Evolutionary conservation across 2,113 vertebrate genomes (phyloP).

Genomic region (Tyto alba): DNA sequence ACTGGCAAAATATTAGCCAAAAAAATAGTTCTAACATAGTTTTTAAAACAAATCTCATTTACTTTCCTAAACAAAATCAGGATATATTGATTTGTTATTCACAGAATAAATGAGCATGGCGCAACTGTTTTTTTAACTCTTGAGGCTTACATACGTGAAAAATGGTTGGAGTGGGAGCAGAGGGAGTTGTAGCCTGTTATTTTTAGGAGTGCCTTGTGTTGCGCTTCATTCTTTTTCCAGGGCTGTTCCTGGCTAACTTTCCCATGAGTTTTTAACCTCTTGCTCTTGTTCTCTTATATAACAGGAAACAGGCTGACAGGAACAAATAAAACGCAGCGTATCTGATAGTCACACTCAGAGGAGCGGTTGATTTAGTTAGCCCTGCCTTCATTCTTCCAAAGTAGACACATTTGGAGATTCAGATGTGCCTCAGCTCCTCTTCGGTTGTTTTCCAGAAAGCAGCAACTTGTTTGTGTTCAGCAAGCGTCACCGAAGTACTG

Average conservation of each 20-base stretch:
- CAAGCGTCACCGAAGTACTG: not conserved
- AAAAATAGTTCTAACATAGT: not conserved
- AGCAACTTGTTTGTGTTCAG: not conserved
- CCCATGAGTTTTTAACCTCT: slow-evolving; percentile 91
- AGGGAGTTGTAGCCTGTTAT: slow-evolving; percentile 69
- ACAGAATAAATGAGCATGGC: not conserved
- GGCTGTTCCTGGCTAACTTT: slow-evolving; percentile 79
- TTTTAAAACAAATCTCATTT: not conserved
- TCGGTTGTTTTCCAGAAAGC: not conserved
- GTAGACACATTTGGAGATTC: slow-evolving; percentile 20
- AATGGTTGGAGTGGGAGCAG: slow-evolving; percentile 27
- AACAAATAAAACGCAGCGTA: slow-evolving; percentile 76
- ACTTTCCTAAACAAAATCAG: not conserved
- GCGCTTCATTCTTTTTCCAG: slow-evolving; percentile 69
- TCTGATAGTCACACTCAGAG: slow-evolving; percentile 66
- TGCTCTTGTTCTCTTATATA: slow-evolving; percentile 80
- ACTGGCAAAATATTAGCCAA: not conserved
- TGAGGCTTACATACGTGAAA: not conserved
- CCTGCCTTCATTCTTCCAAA: slow-evolving; percentile 46
- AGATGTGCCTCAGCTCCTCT: not conserved
- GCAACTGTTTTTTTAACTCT: not conserved
- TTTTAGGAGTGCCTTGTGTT: slow-evolving; percentile 73
- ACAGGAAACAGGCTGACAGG: slow-evolving; percentile 86
- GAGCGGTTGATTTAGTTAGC: slow-evolving; percentile 61
- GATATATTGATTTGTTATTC: not conserved